Base-by-base conservation (phyloP, 2,888 invertebrate species). In the Agonopterix arenella region DNA sequence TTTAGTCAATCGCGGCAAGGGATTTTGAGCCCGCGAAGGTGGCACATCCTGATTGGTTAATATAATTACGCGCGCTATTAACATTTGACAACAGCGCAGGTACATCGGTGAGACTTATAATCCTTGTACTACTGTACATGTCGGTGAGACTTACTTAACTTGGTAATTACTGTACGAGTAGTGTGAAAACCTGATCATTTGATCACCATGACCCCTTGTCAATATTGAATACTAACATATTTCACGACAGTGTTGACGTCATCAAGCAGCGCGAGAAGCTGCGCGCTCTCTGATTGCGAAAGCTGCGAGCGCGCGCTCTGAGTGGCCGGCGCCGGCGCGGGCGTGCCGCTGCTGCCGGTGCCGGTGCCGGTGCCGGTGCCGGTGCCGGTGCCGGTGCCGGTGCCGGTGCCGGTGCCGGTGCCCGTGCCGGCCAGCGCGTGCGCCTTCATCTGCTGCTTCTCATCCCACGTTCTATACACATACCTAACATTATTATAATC, bases 231-330 rank as follows among this genome's bases (percentile, higher is more conserved):
- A 74, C 92, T 90, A 2, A 94, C 95, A 91, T 94, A 95, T 82
- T 96, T 96, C n/a, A 96, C 94, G n/a, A 97, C 90, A 0, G 94
- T 93, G 51, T 95, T 94, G 46, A 95, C 92, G 36, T 94, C 94
- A 73, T 97, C 97, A 16, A 97, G 93, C 68, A 97, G 93, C 43
- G 92, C 93, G 4, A 96, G 86, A 1, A 98, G 84, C 46, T 94
- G 90, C 7, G 90, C 89, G 58, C 92, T 91, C 76, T 97, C 96
- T 7, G 94, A 93, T 1, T 91, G 90, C 3, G 90, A 84, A 10
- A 92, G 73, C 4, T 75, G 65, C 11, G 70, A 57, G 3, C 74
- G 69, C 1, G 73, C 69, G 48, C 70, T 62, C 28, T 51, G 56
- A 7, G 57, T 48, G 56, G 53, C 50, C 52, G 60, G 52, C 28